Evolutionary conservation across 2,113 vertebrate genomes (phyloP), one percentile per base, ranked within the genome.

Genomic region (Periophthalmodon schlosseri): DNA sequence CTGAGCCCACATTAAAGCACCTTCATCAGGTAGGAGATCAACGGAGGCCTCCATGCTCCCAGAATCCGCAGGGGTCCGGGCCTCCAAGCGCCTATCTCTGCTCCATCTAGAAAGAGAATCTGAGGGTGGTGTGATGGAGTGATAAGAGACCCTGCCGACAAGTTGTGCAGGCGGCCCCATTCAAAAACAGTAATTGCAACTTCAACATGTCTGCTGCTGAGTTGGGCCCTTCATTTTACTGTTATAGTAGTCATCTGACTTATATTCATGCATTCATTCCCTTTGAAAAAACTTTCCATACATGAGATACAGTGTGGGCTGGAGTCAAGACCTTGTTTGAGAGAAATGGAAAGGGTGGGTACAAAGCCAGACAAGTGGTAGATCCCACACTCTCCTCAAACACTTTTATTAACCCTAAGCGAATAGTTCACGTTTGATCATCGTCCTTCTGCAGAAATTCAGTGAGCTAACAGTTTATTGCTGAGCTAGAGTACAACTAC

Each of bases 101-200:
- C 84, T 90, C 86, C 91, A 95, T 95, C 93, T 95, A 85, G 88
- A 94, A 94, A 91, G 93, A 88, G 90, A 93, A 95, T 92, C 91
- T 93, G 89, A 91, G 90, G 88, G 92, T 78, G 86, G 87, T 81
- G 86, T 61, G 89, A 94, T 92, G 92, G 90, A 84, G 66, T 52
- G 94, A 93, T 94, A 91, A 91, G 88, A 80, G 81, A 87, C 86
- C 88, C 85, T 89, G 91, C 82, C 81, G 86, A 91, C 86, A 54
- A 54, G 52, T 92, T 90, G 91, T 87, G 89, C 24, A 81, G 89
- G 88, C 82, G 79, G 85, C 85, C 86, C 83, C 80, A 84, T 72
- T 79, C 88, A 90, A 85, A 82, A 91, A 90, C 79, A 65, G 64
- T 34, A 7, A 18, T 52, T 52, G 49, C 49, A 52, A 52, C 49